Percentiles rank a stretch among this genome's conserved stretches.
phyloP scores from a whole-genome alignment of 2,797 vertebrate genomes.

The Myotis pilosus region DNA sequence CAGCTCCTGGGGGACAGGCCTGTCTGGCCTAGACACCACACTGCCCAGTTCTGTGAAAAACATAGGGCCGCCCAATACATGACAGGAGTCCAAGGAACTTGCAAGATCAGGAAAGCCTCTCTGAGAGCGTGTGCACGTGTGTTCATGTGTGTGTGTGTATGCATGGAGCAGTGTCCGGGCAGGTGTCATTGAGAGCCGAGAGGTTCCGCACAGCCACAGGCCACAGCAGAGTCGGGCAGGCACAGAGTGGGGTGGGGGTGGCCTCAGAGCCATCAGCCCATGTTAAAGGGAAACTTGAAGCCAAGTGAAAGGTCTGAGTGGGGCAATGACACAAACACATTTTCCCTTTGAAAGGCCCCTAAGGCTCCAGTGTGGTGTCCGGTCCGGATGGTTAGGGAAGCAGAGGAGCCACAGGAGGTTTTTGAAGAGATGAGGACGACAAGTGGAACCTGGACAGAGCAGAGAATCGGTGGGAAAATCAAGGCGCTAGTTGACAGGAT shows the following conservation, averaged over 20 bases:
- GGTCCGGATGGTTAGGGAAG: no score
- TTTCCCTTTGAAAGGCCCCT: not conserved
- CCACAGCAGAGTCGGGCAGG: not conserved
- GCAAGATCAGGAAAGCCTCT: not conserved
- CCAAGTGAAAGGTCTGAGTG: not conserved
- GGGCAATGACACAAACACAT: not conserved
- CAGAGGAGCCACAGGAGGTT: not conserved
- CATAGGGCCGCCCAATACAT: no score
- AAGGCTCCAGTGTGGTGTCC: not conserved
- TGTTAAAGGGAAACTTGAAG: not conserved
- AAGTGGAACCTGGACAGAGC: not conserved
- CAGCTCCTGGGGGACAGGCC: not conserved
- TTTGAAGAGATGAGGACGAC: not conserved
- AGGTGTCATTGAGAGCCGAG: not conserved
- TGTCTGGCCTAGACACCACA: no score
- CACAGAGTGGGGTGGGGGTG: no score
- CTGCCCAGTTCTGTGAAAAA: not conserved
- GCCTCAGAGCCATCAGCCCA: not conserved
- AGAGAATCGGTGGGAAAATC: not conserved
- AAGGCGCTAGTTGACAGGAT: not conserved
- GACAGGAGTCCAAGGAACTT: not conserved
- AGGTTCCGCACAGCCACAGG: not conserved
- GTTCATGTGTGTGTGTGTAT: not conserved
- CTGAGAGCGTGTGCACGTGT: not conserved
- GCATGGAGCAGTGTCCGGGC: not conserved